phyloP scores from a whole-genome alignment of 2,113 vertebrate genomes.

The Pollachius pollachius region DNA sequence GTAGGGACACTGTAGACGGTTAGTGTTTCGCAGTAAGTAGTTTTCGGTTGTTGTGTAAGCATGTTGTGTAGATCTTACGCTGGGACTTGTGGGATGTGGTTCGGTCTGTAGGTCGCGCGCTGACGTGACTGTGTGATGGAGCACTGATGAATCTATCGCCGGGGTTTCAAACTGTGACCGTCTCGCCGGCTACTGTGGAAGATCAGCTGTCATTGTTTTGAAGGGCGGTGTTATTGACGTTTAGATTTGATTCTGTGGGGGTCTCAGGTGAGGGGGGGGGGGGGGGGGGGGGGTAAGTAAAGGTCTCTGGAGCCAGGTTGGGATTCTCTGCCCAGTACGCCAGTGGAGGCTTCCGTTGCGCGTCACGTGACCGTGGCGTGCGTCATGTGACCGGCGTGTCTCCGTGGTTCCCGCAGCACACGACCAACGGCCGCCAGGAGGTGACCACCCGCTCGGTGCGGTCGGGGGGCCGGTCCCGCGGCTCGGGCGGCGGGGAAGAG shows the following conservation, averaged over 20 bases:
- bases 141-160: not conserved
- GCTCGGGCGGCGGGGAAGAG: constrained; percentile 86
- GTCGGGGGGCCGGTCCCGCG: constrained; percentile 86
- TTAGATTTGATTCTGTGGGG: not conserved
- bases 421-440: constrained; percentile 88
- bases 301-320: too few relatives aligned
- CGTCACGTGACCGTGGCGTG: not conserved
- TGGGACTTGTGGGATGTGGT: too few relatives aligned
- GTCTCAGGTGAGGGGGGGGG: not conserved
- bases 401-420: constrained; percentile 75
- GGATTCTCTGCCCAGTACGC: too few relatives aligned
- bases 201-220: not conserved
- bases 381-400: not conserved
- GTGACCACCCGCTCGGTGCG: constrained; percentile 81
- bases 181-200: not conserved
- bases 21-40: too few relatives aligned
- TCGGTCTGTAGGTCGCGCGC: too few relatives aligned
- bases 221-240: not conserved
- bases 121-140: too few relatives aligned
- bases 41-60: too few relatives aligned
- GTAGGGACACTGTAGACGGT: too few relatives aligned
- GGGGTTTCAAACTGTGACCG: not conserved
- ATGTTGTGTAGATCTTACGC: too few relatives aligned
- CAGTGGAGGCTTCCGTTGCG: too few relatives aligned
- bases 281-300: too few relatives aligned